Evolutionary conservation across 2,888 invertebrate species (phyloP).

Genomic region (Andricus curvator): DNA sequence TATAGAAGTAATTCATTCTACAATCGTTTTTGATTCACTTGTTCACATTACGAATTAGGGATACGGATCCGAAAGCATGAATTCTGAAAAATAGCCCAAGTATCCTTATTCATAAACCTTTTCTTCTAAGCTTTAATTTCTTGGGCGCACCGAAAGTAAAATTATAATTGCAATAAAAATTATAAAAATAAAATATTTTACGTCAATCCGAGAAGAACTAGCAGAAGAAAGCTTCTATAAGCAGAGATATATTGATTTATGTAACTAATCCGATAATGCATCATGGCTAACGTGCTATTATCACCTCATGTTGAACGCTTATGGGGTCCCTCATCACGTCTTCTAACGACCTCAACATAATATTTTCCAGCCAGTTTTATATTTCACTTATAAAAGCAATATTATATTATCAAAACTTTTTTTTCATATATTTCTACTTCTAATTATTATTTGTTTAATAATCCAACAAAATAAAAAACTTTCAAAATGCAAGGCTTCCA

Average conservation of each 20-base stretch:
- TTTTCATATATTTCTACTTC: background rate
- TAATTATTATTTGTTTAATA: background rate
- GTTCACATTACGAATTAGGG: too few species aligned
- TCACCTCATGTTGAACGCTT: background rate
- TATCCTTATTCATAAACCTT: too few species aligned
- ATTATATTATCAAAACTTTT: background rate
- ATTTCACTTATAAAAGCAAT: background rate
- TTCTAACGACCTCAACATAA: background rate
- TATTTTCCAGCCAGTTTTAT: background rate
- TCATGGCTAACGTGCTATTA: conserved; percentile 31
- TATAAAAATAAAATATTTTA: too few species aligned
- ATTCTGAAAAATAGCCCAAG: too few species aligned
- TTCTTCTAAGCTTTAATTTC: too few species aligned
- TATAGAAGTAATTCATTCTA: too few species aligned
- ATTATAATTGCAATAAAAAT: too few species aligned
- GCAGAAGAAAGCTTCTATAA: background rate
- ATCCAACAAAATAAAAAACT: too few species aligned
- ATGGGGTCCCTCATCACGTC: background rate
- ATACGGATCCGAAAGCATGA: too few species aligned
- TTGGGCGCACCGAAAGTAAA: too few species aligned
- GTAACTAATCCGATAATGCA: conserved; percentile 33
- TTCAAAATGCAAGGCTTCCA: too few species aligned
- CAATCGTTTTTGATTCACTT: too few species aligned
- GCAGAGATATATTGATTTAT: conserved; percentile 28
- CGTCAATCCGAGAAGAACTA: background rate